Base-by-base conservation (phyloP, 1,140 invertebrate genomes). In the Planococcus citri region DNA sequence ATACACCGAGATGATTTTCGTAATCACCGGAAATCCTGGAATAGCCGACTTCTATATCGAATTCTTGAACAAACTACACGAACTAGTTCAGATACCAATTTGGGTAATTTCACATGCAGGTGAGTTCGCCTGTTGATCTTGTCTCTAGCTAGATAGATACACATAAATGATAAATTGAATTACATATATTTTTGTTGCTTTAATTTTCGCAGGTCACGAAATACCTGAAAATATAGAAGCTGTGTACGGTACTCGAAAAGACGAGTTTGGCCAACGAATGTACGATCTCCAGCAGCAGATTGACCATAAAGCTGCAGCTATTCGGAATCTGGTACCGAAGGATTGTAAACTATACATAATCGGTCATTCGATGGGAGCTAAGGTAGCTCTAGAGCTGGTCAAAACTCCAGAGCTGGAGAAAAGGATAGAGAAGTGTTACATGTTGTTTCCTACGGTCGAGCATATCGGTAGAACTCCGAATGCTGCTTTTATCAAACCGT, bases 391-490 rank as follows among this genome's bases (percentile, higher is more conserved):
- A n/a, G 85, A 93, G 73, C 74, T 92, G 21, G 73, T 94, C 3
- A 83, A 88, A 73, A 75, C 85, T 61, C 21, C 60, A 10, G 73
- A 77, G 22, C 78, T 86, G 29, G 78, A 77, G 17, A 71, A 77
- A 12, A 79, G 77, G 73, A 74, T 86, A 33, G 75, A 76, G 8
- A 83, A 83, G 73, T 81, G 80, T 75, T 92, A 87, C 76, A 77
- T 94, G 60, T 74, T 94, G 0, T 94, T 93, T 79, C 92, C 92
- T 4, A 90, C 91, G 0, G 80, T 95, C 12, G 89, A 94, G 77
- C 76, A 85, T 64, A 90, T 95, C 84, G 83, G 83, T 12, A 79
- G 83, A 20, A 87, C 85, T 24, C 83, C 82, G 9, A 88, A 88
- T 76, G 92, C 91, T 33, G 78, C 79, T 73, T 83, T 84, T 75